Base-by-base conservation (phyloP, 2,888 invertebrate genomes). In the Sarcophaga variegata region DNA sequence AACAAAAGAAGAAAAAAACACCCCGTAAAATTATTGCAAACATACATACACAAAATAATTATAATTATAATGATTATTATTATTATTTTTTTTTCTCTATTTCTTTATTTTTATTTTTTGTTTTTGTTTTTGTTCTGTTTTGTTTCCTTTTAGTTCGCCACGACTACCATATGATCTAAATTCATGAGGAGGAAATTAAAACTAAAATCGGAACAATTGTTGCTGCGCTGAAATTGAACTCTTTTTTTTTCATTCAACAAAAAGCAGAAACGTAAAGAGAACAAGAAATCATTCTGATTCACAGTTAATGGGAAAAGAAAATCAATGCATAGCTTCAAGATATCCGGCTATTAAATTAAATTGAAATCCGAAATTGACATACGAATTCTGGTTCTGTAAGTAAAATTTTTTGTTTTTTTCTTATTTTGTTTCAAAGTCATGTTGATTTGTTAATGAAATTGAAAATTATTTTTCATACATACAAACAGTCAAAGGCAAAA, bases 181-280 rank as follows among this genome's bases (percentile, higher is more conserved):
- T 3, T 54, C 17, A 49, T 54, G 14, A 54, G 14, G 4, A 54
- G 5, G 1, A 54, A 17, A 12, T 17, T 54, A 17, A 54, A 17
- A 54, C 4, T 1, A 1, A 54, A 54, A 54, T 54, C 54, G 17
- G 10, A 17, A 17, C 54, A 54, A 22, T 71, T 12, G 62, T 47
- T 83, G 54, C 63, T 82, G 69, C 37, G 22, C 59, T 82, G 79
- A 84, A 84, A 71, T 81, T 87, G 84, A 87, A 87, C 84, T 87
- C 81, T 83, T 76, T 25, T 76, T 25, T n/a, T 66, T n/a, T 47
- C 47, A 27, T 20, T 11, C 70, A 17, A 22, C 47, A 69, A 69
- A 10, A 17, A 27, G 60, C 6, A 69, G 27, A 37, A 64, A 17
- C 22, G 45, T 17, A 17, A 8, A 49, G 25, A 37, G 66, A 25